A percentile compares a stretch with the other conserved stretches of the same genome.
These are phyloP conservation scores for Pagrus major DNA, from an alignment of 2,113 vertebrate genomes.

Conservation along the genomic window DNA sequence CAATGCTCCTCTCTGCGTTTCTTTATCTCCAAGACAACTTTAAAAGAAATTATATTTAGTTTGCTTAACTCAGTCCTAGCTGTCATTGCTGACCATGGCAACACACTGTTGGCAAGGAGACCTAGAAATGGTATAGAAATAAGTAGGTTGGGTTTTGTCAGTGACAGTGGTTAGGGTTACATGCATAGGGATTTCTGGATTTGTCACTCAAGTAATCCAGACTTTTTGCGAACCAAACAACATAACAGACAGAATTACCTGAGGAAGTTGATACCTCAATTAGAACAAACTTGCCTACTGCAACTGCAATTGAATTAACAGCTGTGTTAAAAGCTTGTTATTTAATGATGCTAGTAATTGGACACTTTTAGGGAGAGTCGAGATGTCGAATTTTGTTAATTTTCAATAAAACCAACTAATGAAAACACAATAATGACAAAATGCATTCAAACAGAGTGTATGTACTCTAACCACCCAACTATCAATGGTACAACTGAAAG, in stretches of 20 bases:
- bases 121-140: background rate
- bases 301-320: background rate
- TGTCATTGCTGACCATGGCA: background rate
- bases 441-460: no score
- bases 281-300: background rate
- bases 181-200: background rate
- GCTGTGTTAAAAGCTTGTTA: background rate
- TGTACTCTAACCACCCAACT: no score
- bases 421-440: background rate
- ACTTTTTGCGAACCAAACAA: background rate
- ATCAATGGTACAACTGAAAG: no score
- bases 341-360: background rate
- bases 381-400: background rate
- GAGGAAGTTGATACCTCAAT: background rate
- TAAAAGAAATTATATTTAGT: background rate
- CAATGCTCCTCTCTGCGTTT: background rate
- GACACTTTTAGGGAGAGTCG: background rate
- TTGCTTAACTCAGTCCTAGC: background rate
- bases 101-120: background rate
- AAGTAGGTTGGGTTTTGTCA: background rate
- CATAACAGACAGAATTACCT: background rate
- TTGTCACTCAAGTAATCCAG: background rate
- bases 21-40: background rate
- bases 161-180: background rate
- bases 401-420: background rate